Conservation (phyloP, 2,797 vertebrate genomes). For the Hozukius guyotensis region DNA sequence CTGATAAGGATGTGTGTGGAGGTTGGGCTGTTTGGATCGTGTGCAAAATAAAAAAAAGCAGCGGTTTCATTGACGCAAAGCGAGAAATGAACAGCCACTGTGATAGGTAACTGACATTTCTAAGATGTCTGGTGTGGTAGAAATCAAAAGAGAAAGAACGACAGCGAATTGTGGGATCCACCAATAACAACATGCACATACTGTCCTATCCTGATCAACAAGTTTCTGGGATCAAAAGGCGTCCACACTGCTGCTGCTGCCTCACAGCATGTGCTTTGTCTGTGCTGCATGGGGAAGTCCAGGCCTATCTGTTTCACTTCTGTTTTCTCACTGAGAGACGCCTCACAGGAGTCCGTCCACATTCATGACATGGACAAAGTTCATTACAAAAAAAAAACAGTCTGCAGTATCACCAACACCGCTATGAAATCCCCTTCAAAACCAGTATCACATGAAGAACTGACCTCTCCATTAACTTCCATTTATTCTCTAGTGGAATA, state of each 20-base stretch:
- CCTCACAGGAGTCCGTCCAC: constrained; percentile 52
- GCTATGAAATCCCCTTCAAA: constrained; percentile 64
- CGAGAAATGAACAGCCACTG: constrained; percentile 18
- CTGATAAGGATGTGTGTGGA: constrained; percentile 13
- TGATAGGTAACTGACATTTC: constrained; percentile 1
- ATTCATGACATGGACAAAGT: constrained; percentile 65
- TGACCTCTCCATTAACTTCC: background rate
- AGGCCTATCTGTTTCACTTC: constrained; percentile 82
- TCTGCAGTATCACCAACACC: constrained; percentile 41
- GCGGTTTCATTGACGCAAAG: constrained; percentile 45
- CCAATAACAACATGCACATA: background rate
- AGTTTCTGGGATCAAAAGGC: constrained; percentile 69
- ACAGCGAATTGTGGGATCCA: background rate
- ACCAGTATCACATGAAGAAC: constrained; percentile 7
- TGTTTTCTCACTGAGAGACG: constrained; percentile 78
- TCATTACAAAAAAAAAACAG: constrained; percentile 39
- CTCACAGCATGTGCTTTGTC: constrained; percentile 78
- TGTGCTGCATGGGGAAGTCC: constrained; percentile 82
- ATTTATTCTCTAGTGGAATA: background rate
- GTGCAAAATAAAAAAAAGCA: constrained; percentile 8
- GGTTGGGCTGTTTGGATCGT: constrained; percentile 15
- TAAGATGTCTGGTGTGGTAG: background rate
- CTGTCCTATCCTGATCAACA: constrained; percentile 63
- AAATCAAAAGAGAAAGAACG: background rate
- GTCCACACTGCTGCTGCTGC: constrained; percentile 27